Base-by-base conservation (phyloP, 2,888 invertebrate species). In the Ophion ventricosus region DNA sequence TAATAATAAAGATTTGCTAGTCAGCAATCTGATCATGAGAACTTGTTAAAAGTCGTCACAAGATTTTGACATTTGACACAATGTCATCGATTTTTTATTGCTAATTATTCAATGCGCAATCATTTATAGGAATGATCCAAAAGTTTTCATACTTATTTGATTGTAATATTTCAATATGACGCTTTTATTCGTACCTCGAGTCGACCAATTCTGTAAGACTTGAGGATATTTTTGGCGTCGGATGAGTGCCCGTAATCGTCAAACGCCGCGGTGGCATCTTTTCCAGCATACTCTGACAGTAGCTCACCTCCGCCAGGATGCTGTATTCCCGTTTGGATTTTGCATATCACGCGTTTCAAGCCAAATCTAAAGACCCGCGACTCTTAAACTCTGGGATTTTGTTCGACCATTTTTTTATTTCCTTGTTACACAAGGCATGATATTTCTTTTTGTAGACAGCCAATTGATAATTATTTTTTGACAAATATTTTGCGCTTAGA, bases 261-360 rank as follows among this genome's bases (percentile, higher is more conserved):
- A 91, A 96, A 97, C 0, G 94, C 95, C 85, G 94, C 94, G 0
- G 96, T 96, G 2, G 94, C 95, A 91, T 97, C 96, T 87, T 93
- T 95, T 8, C 97, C 97, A 0, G 95, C 96, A 75, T 94, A 95
- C 87, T 96, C 96, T 23, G 93, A 88, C 56, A 97, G 93, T 17
- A 95, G 85, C 29, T 96, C 96, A 0, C 91, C 90, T 0, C 97
- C 96, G 0, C 96, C 97, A 0, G 97, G 97, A 93, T 97, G 97
- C 96, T 96, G 92, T 91, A 79, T 29, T 74, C 5, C 63, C 20
- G 54, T 11, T 54, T 35, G 25, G 35, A 75, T 26, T 20, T 26
- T 29, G 26, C 54, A 57, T 23, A 59, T 73, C 10, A 56, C 25
- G 61, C 64, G 25, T 64, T 67, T 26, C 67, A n/a, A 67, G 49